Evolutionary conservation across 2,113 vertebrate species (phyloP).

Genomic region (Pteronura brasiliensis): DNA sequence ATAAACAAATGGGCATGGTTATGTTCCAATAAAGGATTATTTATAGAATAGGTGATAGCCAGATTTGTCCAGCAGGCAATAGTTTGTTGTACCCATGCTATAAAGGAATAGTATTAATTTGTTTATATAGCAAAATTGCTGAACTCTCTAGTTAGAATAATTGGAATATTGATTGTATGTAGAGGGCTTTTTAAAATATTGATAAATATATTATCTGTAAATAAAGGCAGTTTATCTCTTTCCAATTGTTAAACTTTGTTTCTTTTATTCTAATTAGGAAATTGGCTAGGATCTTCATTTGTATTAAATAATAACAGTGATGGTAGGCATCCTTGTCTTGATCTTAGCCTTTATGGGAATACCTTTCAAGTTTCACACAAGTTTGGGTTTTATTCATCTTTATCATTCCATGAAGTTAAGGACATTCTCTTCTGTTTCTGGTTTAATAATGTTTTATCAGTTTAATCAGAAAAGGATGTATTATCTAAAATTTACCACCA

Average conservation of each 20-base stretch:
- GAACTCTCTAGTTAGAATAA: constrained; percentile 14
- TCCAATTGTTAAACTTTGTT: not conserved
- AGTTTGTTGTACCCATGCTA: not conserved
- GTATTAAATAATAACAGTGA: not conserved
- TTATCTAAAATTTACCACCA: not conserved
- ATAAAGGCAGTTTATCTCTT: constrained; percentile 25
- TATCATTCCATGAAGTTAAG: not conserved
- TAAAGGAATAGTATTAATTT: not conserved
- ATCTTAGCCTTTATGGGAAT: not conserved
- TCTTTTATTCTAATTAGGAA: not conserved
- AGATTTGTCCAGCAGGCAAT: not conserved
- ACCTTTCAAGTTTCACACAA: not conserved
- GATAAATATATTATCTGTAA: not conserved
- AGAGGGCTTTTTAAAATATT: not conserved
- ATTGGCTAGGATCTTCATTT: not conserved
- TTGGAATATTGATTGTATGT: not conserved
- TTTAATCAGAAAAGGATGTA: not conserved
- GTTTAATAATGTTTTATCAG: not conserved
- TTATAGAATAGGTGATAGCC: not conserved
- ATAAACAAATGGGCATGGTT: not conserved
- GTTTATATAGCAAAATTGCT: not conserved
- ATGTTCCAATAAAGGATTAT: not conserved
- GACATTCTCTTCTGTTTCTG: not conserved
- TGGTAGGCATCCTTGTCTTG: not conserved
- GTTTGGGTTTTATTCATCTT: not conserved